Evolutionary conservation across 2,888 invertebrate species (phyloP).

Genomic region (Gonocerus acuteangulatus): DNA sequence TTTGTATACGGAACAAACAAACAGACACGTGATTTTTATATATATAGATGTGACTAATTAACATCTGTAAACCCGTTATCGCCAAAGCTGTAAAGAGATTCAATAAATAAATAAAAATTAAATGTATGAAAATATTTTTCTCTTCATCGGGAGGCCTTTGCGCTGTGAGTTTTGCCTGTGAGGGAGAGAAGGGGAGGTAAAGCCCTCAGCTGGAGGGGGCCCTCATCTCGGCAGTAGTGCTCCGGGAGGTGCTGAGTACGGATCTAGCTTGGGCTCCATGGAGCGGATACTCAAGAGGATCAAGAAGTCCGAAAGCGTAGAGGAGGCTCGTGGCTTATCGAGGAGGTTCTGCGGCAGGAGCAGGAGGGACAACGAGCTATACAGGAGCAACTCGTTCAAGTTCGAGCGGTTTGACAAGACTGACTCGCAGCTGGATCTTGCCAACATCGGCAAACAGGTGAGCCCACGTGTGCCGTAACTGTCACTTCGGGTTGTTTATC

Average conservation of each 20-base stretch:
- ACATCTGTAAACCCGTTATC: too few species aligned
- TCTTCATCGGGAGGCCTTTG: neutral
- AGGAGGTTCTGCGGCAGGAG: constrained; percentile 64
- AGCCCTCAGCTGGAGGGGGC: neutral
- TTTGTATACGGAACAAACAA: too few species aligned
- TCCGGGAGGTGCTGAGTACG: neutral
- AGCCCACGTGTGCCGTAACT: constrained; percentile 38
- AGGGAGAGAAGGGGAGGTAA: neutral
- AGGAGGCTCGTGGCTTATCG: constrained; percentile 43
- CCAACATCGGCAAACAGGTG: constrained; percentile 55
- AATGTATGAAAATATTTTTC: too few species aligned
- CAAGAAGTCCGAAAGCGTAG: constrained; percentile 18
- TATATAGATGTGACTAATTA: too few species aligned
- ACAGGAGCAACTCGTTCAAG: constrained; percentile 80
- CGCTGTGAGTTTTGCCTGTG: neutral
- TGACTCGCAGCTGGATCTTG: constrained; percentile 39
- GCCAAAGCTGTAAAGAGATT: too few species aligned
- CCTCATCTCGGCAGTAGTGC: neutral
- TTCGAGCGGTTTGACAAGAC: constrained; percentile 72
- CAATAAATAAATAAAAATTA: too few species aligned
- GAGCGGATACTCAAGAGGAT: constrained; percentile 31
- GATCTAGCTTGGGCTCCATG: constrained; percentile 1
- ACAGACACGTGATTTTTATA: too few species aligned
- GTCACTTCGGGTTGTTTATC: too few species aligned
- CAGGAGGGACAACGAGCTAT: constrained; percentile 72